Conservation (phyloP, 2,113 vertebrate genomes). For the Eptesicus fuscus region DNA sequence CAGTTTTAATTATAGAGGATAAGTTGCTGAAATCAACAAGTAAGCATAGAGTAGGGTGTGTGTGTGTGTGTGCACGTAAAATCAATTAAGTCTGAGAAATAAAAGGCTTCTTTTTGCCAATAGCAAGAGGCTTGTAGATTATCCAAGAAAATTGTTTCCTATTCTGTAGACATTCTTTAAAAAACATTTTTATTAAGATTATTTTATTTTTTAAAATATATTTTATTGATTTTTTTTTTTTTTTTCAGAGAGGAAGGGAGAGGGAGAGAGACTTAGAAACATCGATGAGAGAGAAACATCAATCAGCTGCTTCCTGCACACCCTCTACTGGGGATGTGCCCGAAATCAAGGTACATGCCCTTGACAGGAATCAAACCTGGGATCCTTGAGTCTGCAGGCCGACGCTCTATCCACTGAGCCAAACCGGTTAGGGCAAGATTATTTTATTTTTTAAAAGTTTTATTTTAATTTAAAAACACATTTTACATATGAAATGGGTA, state of each 20-base stretch:
- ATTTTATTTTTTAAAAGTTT: not conserved
- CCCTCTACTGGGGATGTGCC: too few relatives aligned
- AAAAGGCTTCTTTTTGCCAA: conserved; percentile 14
- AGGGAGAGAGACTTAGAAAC: too few relatives aligned
- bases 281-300: too few relatives aligned
- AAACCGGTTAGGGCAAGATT: not conserved
- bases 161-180: not conserved
- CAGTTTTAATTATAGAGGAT: not conserved
- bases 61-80: not conserved
- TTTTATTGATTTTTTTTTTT: too few relatives aligned
- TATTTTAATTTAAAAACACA: not conserved
- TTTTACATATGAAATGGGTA: conserved; percentile 21
- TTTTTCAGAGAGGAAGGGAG: too few relatives aligned
- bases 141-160: conserved; percentile 20
- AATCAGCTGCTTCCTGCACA: too few relatives aligned
- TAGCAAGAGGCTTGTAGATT: not conserved
- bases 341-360: too few relatives aligned
- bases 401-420: too few relatives aligned
- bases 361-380: too few relatives aligned
- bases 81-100: conserved; percentile 28
- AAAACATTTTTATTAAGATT: not conserved
- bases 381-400: too few relatives aligned
- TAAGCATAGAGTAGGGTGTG: not conserved
- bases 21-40: not conserved
- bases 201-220: not conserved